Conservation (phyloP, 2,797 vertebrate species). For the Danio tinwini region DNA sequence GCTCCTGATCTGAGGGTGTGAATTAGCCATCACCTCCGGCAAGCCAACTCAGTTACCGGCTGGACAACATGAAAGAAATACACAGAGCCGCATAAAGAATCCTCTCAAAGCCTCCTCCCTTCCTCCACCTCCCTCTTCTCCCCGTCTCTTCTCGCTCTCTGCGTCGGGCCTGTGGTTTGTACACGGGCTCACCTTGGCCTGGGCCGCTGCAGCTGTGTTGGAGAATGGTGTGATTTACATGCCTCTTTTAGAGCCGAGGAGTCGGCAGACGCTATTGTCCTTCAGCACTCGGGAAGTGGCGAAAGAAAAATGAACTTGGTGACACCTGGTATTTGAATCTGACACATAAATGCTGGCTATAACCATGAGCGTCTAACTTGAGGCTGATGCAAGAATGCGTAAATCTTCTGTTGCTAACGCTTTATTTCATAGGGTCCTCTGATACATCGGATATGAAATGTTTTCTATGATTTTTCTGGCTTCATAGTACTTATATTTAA, state of each 20-base stretch:
- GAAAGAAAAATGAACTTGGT: slow-evolving; percentile 24
- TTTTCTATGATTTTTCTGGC: background rate
- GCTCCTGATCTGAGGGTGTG: slow-evolving; percentile 84
- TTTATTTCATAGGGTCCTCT: background rate
- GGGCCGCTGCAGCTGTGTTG: slow-evolving; percentile 61
- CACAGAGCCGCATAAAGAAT: slow-evolving; percentile 84
- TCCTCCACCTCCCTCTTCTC: slow-evolving; percentile 53
- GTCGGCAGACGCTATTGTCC: slow-evolving; percentile 51
- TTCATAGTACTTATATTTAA: background rate
- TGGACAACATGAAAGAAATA: slow-evolving; percentile 86
- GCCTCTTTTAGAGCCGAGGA: slow-evolving; percentile 65
- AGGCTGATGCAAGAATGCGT: background rate
- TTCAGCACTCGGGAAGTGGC: background rate
- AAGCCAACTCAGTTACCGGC: slow-evolving; percentile 81
- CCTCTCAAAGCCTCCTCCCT: slow-evolving; percentile 70
- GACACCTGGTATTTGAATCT: slow-evolving; percentile 26
- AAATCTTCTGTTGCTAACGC: slow-evolving; percentile 9
- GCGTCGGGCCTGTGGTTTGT: slow-evolving; percentile 72
- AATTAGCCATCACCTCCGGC: slow-evolving; percentile 79
- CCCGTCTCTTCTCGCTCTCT: slow-evolving; percentile 46
- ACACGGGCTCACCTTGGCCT: slow-evolving; percentile 71
- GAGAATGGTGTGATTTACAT: slow-evolving; percentile 69
- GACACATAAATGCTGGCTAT: slow-evolving; percentile 19
- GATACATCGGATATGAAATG: background rate
- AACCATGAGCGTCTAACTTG: slow-evolving; percentile 2